These are phyloP conservation scores for Rhyzopertha dominica DNA, from an alignment of 1,140 invertebrate genomes.

Conservation along the genomic window DNA sequence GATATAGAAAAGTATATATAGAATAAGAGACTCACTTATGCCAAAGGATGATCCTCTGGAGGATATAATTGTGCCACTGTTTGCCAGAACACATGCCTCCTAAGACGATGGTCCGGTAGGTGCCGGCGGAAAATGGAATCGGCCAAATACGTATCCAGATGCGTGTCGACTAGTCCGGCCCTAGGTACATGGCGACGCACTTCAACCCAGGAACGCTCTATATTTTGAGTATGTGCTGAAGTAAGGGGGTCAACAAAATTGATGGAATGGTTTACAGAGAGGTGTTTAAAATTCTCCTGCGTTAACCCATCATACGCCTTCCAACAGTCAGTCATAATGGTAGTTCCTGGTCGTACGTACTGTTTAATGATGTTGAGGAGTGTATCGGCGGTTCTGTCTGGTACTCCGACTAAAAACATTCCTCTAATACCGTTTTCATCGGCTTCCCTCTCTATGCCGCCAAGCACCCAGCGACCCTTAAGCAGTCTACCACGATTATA, in stretches of 20 bases:
- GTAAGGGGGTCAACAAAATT: conserved; percentile 25
- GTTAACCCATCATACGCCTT: conserved; percentile 25
- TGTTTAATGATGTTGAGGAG: neutral
- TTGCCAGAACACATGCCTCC: too few species aligned
- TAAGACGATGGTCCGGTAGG: too few species aligned
- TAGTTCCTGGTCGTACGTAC: conserved; percentile 21
- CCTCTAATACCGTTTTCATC: neutral
- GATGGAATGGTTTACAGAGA: conserved; percentile 25
- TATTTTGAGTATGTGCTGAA: conserved; percentile 14
- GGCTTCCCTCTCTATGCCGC: too few species aligned
- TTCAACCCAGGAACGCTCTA: conserved; percentile 13
- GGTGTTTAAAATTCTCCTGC: conserved; percentile 21
- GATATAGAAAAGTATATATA: too few species aligned
- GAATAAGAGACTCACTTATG: too few species aligned
- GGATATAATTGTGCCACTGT: too few species aligned
- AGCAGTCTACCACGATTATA: neutral
- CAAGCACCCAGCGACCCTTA: neutral
- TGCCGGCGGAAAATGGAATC: too few species aligned
- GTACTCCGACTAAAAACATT: neutral
- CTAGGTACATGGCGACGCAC: too few species aligned
- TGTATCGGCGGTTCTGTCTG: neutral
- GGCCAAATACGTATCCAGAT: too few species aligned
- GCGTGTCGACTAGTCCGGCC: too few species aligned
- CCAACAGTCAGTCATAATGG: conserved; percentile 34
- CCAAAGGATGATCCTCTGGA: too few species aligned